phyloP scores from a whole-genome alignment of 2,797 vertebrate genomes.

The Synanceia verrucosa region DNA sequence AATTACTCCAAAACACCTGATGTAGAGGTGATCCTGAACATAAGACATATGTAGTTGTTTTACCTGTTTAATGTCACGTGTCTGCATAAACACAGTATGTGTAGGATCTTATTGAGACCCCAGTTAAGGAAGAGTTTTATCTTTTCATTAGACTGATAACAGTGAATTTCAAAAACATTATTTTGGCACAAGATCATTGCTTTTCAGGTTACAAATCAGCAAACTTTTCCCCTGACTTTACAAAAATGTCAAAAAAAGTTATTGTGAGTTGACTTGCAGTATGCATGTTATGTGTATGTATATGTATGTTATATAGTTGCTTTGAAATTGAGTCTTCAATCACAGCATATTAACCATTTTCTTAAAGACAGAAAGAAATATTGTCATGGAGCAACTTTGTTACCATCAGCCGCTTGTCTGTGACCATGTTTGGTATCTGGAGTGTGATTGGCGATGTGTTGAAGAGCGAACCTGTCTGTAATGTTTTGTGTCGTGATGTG shows the following conservation, averaged over 20 bases:
- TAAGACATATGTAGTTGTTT: neutral
- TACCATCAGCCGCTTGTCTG: conserved; percentile 49
- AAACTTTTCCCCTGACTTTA: neutral
- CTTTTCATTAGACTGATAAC: neutral
- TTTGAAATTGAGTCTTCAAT: neutral
- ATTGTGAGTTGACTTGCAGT: neutral
- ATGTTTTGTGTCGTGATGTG: conserved; percentile 41
- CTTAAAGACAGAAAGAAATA: conserved; percentile 8
- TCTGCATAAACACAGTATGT: neutral
- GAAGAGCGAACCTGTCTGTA: conserved; percentile 51
- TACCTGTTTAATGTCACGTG: neutral
- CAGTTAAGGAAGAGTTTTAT: neutral
- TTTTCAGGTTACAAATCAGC: neutral
- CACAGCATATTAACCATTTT: neutral
- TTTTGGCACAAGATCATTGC: neutral
- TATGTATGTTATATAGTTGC: neutral
- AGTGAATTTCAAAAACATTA: neutral
- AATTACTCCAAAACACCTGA: neutral
- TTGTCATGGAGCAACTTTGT: conserved; percentile 39
- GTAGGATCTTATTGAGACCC: neutral
- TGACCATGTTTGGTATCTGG: conserved; percentile 78
- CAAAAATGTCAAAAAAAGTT: neutral
- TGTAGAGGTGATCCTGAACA: neutral
- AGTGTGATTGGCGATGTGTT: conserved; percentile 67
- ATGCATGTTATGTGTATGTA: no score